A percentile compares a stretch with the other conserved stretches of the same genome.
These are phyloP conservation scores for Salvelinus namaycush DNA, from an alignment of 2,113 vertebrate genomes.

Conservation along the genomic window DNA sequence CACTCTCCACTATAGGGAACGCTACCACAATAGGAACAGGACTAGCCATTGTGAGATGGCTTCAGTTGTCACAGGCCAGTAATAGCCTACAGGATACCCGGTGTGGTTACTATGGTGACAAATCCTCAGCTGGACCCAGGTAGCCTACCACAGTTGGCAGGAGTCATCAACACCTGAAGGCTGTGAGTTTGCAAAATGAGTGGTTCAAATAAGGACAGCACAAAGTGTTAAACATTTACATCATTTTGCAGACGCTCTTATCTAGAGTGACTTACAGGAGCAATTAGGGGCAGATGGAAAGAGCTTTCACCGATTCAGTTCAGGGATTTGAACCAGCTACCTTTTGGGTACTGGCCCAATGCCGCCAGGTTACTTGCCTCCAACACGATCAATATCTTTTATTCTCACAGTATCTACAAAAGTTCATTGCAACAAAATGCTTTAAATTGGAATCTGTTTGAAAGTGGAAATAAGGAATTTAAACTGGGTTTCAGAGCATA, in stretches of 20 bases:
- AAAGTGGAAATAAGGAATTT: neutral
- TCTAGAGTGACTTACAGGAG: no score
- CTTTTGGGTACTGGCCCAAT: no score
- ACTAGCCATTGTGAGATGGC: no score
- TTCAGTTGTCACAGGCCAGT: neutral
- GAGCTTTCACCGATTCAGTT: no score
- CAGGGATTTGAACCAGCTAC: no score
- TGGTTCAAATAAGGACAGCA: neutral
- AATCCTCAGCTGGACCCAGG: neutral
- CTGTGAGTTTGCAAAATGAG: neutral
- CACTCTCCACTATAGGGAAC: neutral
- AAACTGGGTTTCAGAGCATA: no score
- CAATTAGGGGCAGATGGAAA: no score
- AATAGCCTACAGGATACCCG: neutral
- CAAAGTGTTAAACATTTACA: no score
- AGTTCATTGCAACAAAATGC: neutral
- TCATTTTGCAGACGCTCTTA: no score
- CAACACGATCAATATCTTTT: no score
- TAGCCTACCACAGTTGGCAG: neutral
- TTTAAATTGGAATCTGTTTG: neutral
- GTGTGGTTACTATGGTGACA: neutral
- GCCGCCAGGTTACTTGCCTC: no score
- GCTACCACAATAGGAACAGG: neutral
- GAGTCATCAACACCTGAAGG: neutral
- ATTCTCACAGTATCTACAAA: neutral